These are phyloP conservation scores for Protobothrops mucrosquamatus DNA, from an alignment of 2,113 vertebrate species.

Conservation along the genomic window DNA sequence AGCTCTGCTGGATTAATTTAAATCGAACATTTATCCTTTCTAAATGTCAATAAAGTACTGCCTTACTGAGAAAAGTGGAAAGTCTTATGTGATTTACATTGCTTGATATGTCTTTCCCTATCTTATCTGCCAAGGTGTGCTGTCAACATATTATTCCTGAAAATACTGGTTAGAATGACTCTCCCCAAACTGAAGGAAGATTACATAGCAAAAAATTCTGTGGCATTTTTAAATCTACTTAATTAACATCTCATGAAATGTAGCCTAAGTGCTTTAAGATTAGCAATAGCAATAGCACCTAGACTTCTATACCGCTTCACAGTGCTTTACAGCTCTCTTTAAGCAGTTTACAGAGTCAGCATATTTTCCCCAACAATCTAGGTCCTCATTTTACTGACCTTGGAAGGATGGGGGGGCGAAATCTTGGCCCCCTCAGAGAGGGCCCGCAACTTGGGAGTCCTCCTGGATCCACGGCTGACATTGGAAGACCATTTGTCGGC, in stretches of 20 bases:
- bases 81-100: constrained; percentile 2
- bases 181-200: not conserved
- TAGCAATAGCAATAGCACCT: too few relatives aligned
- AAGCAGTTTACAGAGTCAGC: too few relatives aligned
- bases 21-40: constrained; percentile 28
- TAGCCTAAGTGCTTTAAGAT: not conserved
- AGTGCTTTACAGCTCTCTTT: too few relatives aligned
- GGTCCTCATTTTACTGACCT: too few relatives aligned
- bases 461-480: too few relatives aligned
- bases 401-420: too few relatives aligned
- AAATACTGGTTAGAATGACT: not conserved
- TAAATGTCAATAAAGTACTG: constrained; percentile 39
- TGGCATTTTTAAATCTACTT: not conserved
- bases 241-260: not conserved
- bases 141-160: not conserved
- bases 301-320: too few relatives aligned
- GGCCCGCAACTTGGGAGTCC: too few relatives aligned
- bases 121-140: not conserved
- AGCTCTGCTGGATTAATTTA: constrained; percentile 31
- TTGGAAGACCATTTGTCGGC: too few relatives aligned
- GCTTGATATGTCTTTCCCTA: not conserved
- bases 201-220: not conserved
- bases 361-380: too few relatives aligned
- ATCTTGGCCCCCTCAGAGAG: too few relatives aligned
- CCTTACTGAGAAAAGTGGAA: constrained; percentile 16